These are phyloP conservation scores for Hydrozoanthus gracilis DNA, from an alignment of 92 coral and sea anemone genomes.

Conservation along the genomic window DNA sequence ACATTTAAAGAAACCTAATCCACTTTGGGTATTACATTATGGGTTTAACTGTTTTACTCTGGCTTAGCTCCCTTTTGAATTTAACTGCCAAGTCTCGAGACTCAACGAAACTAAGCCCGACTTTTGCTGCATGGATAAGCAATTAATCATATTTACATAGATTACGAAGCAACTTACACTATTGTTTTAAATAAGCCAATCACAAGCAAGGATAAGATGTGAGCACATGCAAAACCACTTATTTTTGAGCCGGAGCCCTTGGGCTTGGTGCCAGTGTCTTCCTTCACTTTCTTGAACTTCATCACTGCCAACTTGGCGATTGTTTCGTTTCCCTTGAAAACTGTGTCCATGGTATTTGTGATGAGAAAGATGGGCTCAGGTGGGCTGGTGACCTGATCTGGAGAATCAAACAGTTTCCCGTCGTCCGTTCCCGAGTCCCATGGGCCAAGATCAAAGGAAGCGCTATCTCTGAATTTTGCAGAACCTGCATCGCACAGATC, in stretches of 20 bases:
- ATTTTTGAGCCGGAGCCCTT: neutral
- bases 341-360: slow-evolving; percentile 42
- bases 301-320: slow-evolving; percentile 34
- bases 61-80: too few species aligned
- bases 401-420: slow-evolving; percentile 23
- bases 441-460: slow-evolving; percentile 24
- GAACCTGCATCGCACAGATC: slow-evolving; percentile 51
- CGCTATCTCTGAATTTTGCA: slow-evolving; percentile 35
- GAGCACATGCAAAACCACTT: slow-evolving; percentile 5
- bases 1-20: too few species aligned
- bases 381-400: slow-evolving; percentile 18
- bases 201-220: neutral
- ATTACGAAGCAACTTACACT: too few species aligned
- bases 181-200: neutral
- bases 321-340: neutral
- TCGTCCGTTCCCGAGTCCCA: slow-evolving; percentile 64
- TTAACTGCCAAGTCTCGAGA: too few species aligned
- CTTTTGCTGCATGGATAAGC: too few species aligned
- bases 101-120: too few species aligned
- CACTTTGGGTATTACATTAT: too few species aligned
- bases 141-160: too few species aligned
- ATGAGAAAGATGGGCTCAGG: slow-evolving; percentile 28
- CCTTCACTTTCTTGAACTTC: slow-evolving; percentile 17
- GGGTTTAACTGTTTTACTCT: too few species aligned
- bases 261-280: neutral